These are phyloP conservation scores for Hippasteria phrygiana DNA, from an alignment of 53 echinoderm and acorn worm genomes.

Conservation along the genomic window DNA sequence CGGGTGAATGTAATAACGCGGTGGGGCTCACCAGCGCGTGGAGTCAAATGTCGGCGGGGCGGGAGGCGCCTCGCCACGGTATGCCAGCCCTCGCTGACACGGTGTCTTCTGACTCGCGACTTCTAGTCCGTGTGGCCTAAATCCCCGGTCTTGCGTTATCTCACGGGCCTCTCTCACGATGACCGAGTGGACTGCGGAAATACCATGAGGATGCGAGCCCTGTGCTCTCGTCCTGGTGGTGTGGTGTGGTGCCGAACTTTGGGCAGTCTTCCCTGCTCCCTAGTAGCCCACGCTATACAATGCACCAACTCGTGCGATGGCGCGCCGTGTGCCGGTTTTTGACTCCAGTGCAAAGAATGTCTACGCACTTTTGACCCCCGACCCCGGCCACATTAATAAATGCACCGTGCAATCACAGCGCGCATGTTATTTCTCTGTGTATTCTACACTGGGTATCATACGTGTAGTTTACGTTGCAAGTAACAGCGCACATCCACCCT, in stretches of 20 bases:
- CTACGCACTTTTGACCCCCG: constrained; percentile 75
- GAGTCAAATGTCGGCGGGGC: constrained; percentile 59
- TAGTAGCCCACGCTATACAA: constrained; percentile 29
- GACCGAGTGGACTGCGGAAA: not conserved
- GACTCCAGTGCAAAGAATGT: constrained; percentile 75
- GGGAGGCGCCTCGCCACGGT: constrained; percentile 56
- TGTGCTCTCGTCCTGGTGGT: not conserved
- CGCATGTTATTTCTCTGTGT: constrained; percentile 19
- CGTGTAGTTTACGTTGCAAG: constrained; percentile 13
- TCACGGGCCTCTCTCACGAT: not conserved
- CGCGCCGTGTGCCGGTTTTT: constrained; percentile 72
- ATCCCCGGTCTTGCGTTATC: constrained; percentile 9
- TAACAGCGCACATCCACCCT: constrained; percentile 25
- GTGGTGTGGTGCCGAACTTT: constrained; percentile 64
- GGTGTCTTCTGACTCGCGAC: constrained; percentile 21
- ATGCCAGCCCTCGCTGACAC: constrained; percentile 29
- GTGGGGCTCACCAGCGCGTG: constrained; percentile 43
- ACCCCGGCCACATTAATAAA: constrained; percentile 74
- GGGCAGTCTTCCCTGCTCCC: constrained; percentile 26
- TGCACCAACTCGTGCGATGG: constrained; percentile 55
- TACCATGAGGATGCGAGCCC: constrained; percentile 49
- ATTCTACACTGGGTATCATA: constrained; percentile 35
- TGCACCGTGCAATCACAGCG: constrained; percentile 65
- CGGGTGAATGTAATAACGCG: not conserved
- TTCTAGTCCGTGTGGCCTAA: constrained; percentile 35